Conservation (phyloP, 2,888 invertebrate genomes). For the Drosophila parthenogenetica region DNA sequence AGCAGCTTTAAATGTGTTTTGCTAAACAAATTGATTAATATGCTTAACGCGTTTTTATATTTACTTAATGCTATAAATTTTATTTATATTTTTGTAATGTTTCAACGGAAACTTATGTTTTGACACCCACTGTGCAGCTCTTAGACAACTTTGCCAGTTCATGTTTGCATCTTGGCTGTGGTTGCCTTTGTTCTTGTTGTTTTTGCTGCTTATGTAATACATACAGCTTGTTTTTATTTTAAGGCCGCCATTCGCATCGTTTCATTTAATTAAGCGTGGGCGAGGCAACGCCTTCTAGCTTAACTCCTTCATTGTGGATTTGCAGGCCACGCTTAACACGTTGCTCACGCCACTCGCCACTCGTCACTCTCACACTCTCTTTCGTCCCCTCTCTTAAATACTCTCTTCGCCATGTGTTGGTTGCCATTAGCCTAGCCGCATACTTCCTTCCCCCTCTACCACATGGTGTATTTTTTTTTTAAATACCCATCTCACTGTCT, state of each 20-base stretch:
- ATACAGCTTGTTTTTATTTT: constrained; percentile 50
- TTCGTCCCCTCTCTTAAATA: background rate
- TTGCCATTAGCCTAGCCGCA: constrained; percentile 48
- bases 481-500: background rate
- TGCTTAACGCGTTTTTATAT: background rate
- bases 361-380: background rate
- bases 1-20: too few species aligned
- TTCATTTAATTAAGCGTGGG: constrained; percentile 71
- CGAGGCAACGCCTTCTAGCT: constrained; percentile 41
- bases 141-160: constrained; percentile 25
- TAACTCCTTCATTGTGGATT: constrained; percentile 58
- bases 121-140: constrained; percentile 14
- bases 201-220: constrained; percentile 28
- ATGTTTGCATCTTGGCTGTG: constrained; percentile 12
- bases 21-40: background rate
- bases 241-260: constrained; percentile 52
- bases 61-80: background rate
- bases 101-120: background rate
- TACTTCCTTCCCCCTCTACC: background rate
- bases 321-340: constrained; percentile 35
- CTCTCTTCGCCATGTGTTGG: constrained; percentile 23
- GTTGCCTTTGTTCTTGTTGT: constrained; percentile 1
- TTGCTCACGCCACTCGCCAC: background rate
- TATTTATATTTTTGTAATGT: background rate
- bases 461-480: background rate